These are phyloP conservation scores for Meles meles DNA, from an alignment of 2,113 vertebrate genomes.

Conservation along the genomic window DNA sequence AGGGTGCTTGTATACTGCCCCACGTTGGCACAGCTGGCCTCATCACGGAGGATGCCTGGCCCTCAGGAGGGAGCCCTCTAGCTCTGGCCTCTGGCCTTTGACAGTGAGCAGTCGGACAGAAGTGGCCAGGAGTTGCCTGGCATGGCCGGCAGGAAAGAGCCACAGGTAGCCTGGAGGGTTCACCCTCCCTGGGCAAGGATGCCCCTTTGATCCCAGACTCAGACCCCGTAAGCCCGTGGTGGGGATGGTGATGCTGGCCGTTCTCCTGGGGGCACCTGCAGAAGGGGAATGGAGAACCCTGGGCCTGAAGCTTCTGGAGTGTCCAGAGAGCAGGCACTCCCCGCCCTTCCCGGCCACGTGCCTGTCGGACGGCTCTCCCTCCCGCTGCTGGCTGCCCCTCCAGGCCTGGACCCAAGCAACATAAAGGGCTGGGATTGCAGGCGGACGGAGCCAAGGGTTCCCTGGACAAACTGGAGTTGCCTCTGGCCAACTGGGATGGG, in stretches of 20 bases:
- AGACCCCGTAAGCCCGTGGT: fast-evolving
- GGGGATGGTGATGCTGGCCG: background rate
- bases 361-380: background rate
- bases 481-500: background rate
- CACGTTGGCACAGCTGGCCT: constrained; percentile 21
- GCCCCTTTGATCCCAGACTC: background rate
- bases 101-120: background rate
- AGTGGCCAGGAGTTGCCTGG: constrained; percentile 24
- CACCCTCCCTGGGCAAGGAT: background rate
- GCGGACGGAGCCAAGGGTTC: constrained; percentile 52
- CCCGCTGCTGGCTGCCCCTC: constrained; percentile 49
- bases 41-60: background rate
- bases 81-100: background rate
- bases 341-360: background rate
- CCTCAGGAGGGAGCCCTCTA: background rate
- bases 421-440: constrained; percentile 48
- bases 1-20: constrained; percentile 54
- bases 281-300: background rate
- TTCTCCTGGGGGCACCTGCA: background rate
- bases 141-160: background rate
- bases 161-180: background rate
- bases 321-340: background rate
- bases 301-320: background rate
- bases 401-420: background rate
- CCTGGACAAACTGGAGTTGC: constrained; percentile 47